phyloP scores from a whole-genome alignment of 2,113 vertebrate genomes.

The Urocolius indicus region DNA sequence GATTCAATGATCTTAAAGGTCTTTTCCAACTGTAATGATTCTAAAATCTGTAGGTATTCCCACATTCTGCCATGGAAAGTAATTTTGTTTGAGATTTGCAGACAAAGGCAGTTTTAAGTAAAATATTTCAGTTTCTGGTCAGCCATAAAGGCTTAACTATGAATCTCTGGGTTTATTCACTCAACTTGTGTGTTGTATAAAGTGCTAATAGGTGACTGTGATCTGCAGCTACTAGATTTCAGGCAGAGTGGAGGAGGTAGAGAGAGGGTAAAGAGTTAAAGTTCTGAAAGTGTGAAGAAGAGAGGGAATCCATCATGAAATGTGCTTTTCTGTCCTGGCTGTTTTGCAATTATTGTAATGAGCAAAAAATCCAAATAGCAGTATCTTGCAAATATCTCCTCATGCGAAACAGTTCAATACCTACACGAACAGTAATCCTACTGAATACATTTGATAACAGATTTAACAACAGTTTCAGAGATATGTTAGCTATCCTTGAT shows the following conservation, averaged over 20 bases:
- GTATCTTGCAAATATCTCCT: not conserved
- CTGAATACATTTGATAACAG: not conserved
- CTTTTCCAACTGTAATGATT: too few relatives aligned
- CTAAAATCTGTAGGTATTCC: too few relatives aligned
- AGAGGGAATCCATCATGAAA: not conserved
- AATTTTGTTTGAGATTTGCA: not conserved
- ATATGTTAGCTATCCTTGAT: not conserved
- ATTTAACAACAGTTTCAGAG: not conserved
- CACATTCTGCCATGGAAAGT: not conserved
- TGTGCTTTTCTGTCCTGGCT: not conserved
- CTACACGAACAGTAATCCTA: not conserved
- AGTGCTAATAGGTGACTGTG: not conserved
- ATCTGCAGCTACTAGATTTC: not conserved
- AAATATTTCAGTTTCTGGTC: not conserved
- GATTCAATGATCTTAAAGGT: too few relatives aligned
- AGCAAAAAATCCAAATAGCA: not conserved
- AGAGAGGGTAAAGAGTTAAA: not conserved
- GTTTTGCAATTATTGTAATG: not conserved
- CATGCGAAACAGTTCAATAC: not conserved
- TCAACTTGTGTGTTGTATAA: not conserved
- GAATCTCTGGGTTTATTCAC: not conserved
- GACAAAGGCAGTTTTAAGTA: not conserved
- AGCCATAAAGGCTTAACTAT: not conserved
- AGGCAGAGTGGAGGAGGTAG: accelerated
- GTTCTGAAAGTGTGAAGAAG: not conserved